These are phyloP conservation scores for Megalops atlanticus DNA, from an alignment of 2,113 vertebrate genomes.

Conservation along the genomic window DNA sequence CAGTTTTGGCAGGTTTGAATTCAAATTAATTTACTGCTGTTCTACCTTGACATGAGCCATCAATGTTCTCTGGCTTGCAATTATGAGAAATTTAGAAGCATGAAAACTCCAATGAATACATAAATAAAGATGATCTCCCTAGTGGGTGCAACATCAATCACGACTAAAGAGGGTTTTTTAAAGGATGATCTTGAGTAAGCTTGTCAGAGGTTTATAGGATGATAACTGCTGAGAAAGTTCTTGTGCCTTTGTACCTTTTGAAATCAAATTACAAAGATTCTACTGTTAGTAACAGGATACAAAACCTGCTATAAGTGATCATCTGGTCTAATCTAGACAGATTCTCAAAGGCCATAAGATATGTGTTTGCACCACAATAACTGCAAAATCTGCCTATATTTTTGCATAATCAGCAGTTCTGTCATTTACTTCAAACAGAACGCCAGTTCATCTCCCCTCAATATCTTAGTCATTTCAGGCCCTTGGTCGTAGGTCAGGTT, in stretches of 20 bases:
- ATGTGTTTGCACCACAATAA: no score
- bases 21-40: constrained; percentile 15
- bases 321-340: no score
- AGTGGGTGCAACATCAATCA: background rate
- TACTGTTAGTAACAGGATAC: background rate
- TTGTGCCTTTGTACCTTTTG: background rate
- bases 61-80: background rate
- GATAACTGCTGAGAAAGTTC: background rate
- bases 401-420: no score
- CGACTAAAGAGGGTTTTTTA: background rate
- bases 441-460: no score
- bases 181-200: background rate
- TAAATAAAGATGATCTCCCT: background rate
- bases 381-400: no score
- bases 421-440: no score
- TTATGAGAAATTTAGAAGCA: constrained; percentile 5
- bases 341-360: no score
- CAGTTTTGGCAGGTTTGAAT: background rate
- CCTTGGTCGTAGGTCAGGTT: no score
- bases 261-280: background rate
- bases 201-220: background rate
- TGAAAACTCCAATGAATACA: constrained; percentile 11
- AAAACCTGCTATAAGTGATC: no score
- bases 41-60: background rate
- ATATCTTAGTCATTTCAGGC: no score